A percentile compares a stretch with the other conserved stretches of the same genome.
Conservation (phyloP, 2,113 vertebrate species). For the Piprites chloris region DNA sequence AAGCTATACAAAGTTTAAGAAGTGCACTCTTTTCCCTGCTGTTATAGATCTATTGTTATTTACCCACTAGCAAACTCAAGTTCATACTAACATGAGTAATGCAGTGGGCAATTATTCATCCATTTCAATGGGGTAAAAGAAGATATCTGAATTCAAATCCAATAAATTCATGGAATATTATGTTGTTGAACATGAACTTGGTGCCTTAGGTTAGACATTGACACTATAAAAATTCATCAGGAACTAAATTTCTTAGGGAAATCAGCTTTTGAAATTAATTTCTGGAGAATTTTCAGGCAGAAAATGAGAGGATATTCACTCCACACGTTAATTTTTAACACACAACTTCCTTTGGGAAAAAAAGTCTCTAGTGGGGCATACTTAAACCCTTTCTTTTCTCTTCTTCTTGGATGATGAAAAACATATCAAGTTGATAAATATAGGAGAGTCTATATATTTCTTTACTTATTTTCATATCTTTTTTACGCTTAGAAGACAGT, state of each 20-base stretch:
- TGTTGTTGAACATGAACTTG: background rate
- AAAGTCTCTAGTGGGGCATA: background rate
- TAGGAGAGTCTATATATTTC: background rate
- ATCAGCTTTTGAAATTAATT: background rate
- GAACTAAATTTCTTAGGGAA: background rate
- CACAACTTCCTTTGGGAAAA: background rate
- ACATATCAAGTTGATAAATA: background rate
- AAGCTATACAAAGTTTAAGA: background rate
- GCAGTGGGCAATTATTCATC: background rate
- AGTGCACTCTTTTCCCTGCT: background rate
- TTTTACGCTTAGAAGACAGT: background rate
- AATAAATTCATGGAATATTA: background rate
- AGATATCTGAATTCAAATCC: background rate
- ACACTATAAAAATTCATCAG: background rate
- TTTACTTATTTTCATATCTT: background rate
- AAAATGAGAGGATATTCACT: background rate
- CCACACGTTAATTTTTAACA: background rate
- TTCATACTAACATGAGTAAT: background rate
- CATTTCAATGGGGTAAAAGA: accelerated
- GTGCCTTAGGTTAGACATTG: background rate
- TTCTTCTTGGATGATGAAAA: background rate
- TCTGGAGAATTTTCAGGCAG: background rate
- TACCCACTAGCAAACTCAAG: background rate
- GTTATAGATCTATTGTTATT: background rate
- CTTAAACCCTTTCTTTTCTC: background rate